Evolutionary conservation across 2,113 vertebrate genomes (phyloP).

Genomic region (Rhabdornis inornatus): DNA sequence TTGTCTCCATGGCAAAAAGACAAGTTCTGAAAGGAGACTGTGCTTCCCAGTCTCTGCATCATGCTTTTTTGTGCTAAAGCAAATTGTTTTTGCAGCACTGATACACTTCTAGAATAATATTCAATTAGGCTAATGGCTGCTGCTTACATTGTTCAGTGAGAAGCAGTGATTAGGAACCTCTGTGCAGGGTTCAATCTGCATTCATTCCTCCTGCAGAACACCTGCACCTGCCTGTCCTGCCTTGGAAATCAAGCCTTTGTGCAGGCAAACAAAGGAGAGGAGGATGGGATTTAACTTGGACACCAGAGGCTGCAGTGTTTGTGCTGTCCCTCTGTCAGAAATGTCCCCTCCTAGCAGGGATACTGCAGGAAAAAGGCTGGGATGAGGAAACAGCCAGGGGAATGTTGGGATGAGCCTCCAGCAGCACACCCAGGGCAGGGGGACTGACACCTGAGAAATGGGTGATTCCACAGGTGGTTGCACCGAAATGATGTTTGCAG

Average conservation of each 20-base stretch:
- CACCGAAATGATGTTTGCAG: too few relatives aligned
- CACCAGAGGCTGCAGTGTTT: not conserved
- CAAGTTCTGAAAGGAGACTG: not conserved
- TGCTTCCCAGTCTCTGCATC: not conserved
- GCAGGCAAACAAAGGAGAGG: not conserved
- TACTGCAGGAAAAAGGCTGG: not conserved
- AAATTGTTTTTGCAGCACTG: not conserved
- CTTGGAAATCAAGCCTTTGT: not conserved
- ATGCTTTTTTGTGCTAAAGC: not conserved
- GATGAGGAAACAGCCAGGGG: not conserved
- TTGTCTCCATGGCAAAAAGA: not conserved
- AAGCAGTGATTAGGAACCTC: not conserved
- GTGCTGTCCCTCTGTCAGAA: not conserved
- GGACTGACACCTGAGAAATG: not conserved
- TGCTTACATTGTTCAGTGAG: not conserved
- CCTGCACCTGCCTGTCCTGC: not conserved
- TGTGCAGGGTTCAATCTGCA: not conserved
- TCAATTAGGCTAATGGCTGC: constrained; percentile 9
- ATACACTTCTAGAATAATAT: not conserved
- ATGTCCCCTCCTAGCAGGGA: not conserved
- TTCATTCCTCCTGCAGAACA: not conserved
- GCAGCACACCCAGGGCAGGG: not conserved
- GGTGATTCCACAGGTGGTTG: not conserved
- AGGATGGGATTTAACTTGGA: not conserved
- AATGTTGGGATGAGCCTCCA: not conserved